Percentiles rank a stretch among this genome's conserved stretches.
These are phyloP conservation scores for Geotrypetes seraphini DNA, from an alignment of 2,797 vertebrate genomes.

Conservation along the genomic window DNA sequence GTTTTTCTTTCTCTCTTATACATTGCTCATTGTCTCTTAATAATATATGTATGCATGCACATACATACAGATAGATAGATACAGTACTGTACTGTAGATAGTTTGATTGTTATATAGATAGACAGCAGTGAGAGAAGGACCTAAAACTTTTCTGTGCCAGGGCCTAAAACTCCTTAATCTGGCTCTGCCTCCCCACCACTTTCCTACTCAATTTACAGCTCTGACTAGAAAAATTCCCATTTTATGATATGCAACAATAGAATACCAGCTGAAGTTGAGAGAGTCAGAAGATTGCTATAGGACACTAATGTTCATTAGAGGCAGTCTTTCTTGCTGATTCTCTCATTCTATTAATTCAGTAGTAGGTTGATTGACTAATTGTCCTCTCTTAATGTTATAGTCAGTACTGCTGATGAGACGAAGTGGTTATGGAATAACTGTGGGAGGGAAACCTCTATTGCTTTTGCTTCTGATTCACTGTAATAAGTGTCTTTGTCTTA, in stretches of 20 bases:
- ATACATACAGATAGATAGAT: too few species aligned
- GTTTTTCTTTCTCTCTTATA: too few species aligned
- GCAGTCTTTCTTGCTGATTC: conserved; percentile 22
- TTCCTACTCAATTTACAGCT: not conserved
- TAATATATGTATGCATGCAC: too few species aligned
- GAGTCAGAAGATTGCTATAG: not conserved
- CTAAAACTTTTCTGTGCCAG: not conserved
- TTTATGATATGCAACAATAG: conserved; percentile 12
- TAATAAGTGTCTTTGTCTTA: conserved; percentile 34
- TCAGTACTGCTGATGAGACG: conserved; percentile 33
- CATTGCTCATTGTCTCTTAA: too few species aligned
- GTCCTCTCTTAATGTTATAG: conserved; percentile 37
- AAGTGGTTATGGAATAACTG: conserved; percentile 28
- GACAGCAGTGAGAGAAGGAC: not conserved
- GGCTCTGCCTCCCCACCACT: not conserved
- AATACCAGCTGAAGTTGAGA: conserved; percentile 8
- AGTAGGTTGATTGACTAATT: conserved; percentile 44
- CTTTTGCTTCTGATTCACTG: conserved; percentile 34
- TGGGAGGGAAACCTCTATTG: conserved; percentile 31
- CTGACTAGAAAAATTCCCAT: not conserved
- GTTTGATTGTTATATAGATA: too few species aligned
- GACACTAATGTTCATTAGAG: conserved; percentile 9
- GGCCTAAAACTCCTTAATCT: not conserved
- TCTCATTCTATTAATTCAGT: conserved; percentile 37
- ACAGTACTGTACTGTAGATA: too few species aligned